Percentiles rank a stretch among this genome's conserved stretches.
These are phyloP conservation scores for Schlechtendalia chinensis DNA, from an alignment of 1,140 invertebrate genomes.

Conservation along the genomic window DNA sequence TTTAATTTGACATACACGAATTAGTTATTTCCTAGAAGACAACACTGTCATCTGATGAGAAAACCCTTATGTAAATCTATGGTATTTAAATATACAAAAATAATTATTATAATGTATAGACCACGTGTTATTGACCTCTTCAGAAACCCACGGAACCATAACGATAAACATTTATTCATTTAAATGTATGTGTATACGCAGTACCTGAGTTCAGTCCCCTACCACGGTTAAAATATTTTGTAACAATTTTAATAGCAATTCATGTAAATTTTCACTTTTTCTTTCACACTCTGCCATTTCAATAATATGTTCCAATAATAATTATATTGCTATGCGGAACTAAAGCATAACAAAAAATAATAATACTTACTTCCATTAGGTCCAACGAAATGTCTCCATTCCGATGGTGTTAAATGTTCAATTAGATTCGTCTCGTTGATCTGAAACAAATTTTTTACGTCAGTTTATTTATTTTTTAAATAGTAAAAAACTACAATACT, in stretches of 20 bases:
- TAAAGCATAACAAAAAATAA: neutral
- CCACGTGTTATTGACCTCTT: conserved; percentile 44
- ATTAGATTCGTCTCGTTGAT: conserved; percentile 44
- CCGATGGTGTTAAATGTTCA: conserved; percentile 41
- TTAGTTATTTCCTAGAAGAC: conserved; percentile 26
- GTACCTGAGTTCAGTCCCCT: neutral
- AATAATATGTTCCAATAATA: neutral
- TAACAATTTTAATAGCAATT: conserved; percentile 40
- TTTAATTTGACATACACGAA: conserved; percentile 3
- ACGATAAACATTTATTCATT: conserved; percentile 29
- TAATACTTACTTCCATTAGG: conserved; percentile 9
- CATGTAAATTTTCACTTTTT: conserved; percentile 31
- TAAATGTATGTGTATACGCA: neutral
- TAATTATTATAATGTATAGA: neutral
- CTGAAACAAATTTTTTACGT: conserved; percentile 27
- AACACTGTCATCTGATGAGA: neutral
- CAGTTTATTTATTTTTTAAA: neutral
- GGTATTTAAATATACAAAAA: neutral
- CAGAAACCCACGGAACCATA: conserved; percentile 42
- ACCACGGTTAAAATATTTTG: neutral
- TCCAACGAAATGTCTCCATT: conserved; percentile 46
- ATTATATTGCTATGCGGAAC: neutral
- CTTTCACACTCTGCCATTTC: neutral
- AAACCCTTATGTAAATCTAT: conserved; percentile 28
- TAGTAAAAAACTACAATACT: no score